Base-by-base conservation (phyloP, 2,113 vertebrate genomes). In the Gasterosteus nipponicus region DNA sequence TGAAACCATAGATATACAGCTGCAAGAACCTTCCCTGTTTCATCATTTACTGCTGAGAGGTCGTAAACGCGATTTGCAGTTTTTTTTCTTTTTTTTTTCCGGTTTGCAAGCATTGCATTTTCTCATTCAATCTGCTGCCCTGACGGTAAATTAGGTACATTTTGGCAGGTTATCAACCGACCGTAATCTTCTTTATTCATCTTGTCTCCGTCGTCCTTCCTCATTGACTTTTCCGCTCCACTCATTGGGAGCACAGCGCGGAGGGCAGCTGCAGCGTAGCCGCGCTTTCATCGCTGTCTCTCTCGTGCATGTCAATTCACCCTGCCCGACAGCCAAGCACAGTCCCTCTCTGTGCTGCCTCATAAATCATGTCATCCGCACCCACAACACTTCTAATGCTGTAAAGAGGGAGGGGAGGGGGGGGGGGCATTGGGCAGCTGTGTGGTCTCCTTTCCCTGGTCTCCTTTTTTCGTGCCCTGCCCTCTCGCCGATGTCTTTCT, bases 281-380 rank as follows among this genome's bases (percentile, higher is more conserved):
- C 68, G 47, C 46, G 60, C 90, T 91, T 89, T 86, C 78, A 64
- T 72, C 54, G 79, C 84, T 22, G 75, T 73, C 80, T 83, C 90
- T 91, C 83, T 91, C 70, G 42, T 92, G 93, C 93, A 94, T 94
- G 92, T 92, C 89, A 94, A 94, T 94, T 92, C 86, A 85, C 72
- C 68, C 82, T 41, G 64, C 83, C 82, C 47, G 18, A 63, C 80
- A 84, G 46, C 75, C 77, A 66, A 69, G 81, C 86, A 94, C 93
- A 94, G 85, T 92, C 90, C 89, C 88, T 79, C 80, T 91, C 90
- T 93, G 91, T 93, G 92, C 83, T 78, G 67, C 82, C 84, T 89
- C 83, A 44, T 92, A 89, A 93, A 93, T 90, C 87, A 88, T 76
- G 44, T 31, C 89, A 90, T 82, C 83, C 69, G 88, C 78, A 75